Base-by-base conservation (phyloP, 2,888 invertebrate genomes). In the Synergus laeviventris region DNA sequence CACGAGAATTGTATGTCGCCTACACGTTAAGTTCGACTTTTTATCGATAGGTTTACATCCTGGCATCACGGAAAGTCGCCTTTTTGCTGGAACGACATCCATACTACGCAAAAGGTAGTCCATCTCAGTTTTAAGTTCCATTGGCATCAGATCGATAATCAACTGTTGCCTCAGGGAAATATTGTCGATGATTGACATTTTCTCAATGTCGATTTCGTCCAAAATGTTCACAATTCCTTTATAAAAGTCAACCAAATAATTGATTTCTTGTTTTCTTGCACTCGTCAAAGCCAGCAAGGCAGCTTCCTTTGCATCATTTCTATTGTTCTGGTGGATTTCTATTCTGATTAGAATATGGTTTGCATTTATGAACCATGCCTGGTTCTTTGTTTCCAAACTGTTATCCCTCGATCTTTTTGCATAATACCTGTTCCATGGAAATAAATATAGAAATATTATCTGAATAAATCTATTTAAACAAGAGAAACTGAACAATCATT, bases 11-110 rank as follows among this genome's bases (percentile, higher is more conserved):
- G 86, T 86, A 66, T 79, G 83, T 76, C 84, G 84, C 70, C 76
- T 84, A 70, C 81, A 85, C 7, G 64, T 24, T 9, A 86, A 60
- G 39, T 84, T 79, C 60, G 79, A 84, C 42, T 83, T 78, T 14
- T 82, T 77, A 79, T 89, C 85, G 24, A 86, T 81, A 0, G 89
- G 84, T 61, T 89, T 89, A 77, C 86, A 89, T 0, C 92, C 92
- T 0, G 92, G 93, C 90, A 92, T 92, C 12, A 92, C 90, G 1
- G 92, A 91, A 84, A 93, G 87, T 75, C 92, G 86, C 61, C 92
- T 85, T 2, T 86, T 85, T 0, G 91, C 86, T 0, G 92, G 92
- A 80, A 92, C 90, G 1, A 89, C 89, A 0, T 91, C 85, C 91
- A 93, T 92, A 76, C 90, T 87, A 38, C 90, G 89, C 83, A 92